Conservation (phyloP, 2,888 invertebrate genomes). For the Cerceris rybyensis region DNA sequence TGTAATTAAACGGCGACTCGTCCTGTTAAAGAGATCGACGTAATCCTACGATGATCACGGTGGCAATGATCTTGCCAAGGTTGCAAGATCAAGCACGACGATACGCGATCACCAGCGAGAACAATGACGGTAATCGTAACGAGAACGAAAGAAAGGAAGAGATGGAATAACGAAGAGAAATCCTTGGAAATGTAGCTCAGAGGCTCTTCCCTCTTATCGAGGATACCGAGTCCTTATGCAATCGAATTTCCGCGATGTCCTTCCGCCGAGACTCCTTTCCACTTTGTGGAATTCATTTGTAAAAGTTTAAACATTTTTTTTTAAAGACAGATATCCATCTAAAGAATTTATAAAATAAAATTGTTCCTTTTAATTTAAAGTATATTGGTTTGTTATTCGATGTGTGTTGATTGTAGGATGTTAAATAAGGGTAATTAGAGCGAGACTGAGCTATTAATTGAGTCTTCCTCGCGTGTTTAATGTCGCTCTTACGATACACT, state of each 20-base stretch:
- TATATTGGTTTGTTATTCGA: too few relatives aligned
- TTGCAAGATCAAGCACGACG: conserved; percentile 41
- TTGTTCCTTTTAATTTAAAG: too few relatives aligned
- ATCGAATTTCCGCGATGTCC: conserved; percentile 6
- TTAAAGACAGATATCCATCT: too few relatives aligned
- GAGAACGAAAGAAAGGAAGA: conserved; percentile 15
- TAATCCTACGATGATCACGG: conserved; percentile 32
- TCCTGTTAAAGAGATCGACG: conserved; percentile 24
- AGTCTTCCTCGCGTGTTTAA: conserved; percentile 1
- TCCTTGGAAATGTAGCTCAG: conserved; percentile 56
- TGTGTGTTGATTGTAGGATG: neutral
- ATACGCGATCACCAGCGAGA: conserved; percentile 7
- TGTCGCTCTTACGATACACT: neutral
- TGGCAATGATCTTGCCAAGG: conserved; percentile 59
- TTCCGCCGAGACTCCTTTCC: neutral
- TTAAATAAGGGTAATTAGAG: neutral
- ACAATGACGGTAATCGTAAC: conserved; percentile 22
- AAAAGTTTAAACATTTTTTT: too few relatives aligned
- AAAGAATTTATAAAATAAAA: too few relatives aligned
- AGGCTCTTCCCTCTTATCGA: conserved; percentile 28
- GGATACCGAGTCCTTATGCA: conserved; percentile 8
- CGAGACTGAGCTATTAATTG: neutral
- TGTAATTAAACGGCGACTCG: conserved; percentile 26
- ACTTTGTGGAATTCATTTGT: neutral
- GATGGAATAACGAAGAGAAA: conserved; percentile 10